Conservation (phyloP, 2,797 vertebrate species). For the Rhyacichthys aspro region DNA sequence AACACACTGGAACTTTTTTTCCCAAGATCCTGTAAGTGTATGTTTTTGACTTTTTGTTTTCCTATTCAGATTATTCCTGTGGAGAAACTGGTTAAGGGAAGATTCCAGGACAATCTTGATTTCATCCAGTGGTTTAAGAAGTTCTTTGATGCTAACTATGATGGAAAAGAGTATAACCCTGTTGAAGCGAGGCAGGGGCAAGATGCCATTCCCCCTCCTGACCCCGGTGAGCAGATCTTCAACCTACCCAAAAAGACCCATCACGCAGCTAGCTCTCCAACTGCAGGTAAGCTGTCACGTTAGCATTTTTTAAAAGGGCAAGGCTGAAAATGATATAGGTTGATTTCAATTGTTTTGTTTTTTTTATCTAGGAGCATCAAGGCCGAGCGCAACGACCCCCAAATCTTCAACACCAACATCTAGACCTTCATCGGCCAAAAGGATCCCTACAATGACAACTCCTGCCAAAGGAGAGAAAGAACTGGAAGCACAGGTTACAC, state of each 20-base stretch:
- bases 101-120: constrained; percentile 99
- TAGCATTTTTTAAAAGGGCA: background rate
- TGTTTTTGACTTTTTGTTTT: background rate
- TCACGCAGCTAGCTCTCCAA: constrained; percentile 95
- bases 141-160: constrained; percentile 99
- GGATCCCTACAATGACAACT: constrained; percentile 83
- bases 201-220: constrained; percentile 96
- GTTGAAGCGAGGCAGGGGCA: constrained; percentile 96
- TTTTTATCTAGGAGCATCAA: constrained; percentile 93
- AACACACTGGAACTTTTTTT: background rate
- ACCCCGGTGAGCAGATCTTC: constrained; percentile 99
- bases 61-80: constrained; percentile 94
- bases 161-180: constrained; percentile 98
- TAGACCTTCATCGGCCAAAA: constrained; percentile 98
- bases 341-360: background rate
- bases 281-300: constrained; percentile 85
- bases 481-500: constrained; percentile 96
- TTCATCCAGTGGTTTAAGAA: constrained; percentile 99
- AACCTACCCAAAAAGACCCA: constrained; percentile 98
- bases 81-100: constrained; percentile 98
- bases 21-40: background rate
- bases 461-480: constrained; percentile 96
- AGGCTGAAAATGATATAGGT: background rate
- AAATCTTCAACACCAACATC: constrained; percentile 96
- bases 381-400: constrained; percentile 86